These are phyloP conservation scores for Arctopsyche grandis DNA, from an alignment of 1,140 invertebrate genomes.

Conservation along the genomic window DNA sequence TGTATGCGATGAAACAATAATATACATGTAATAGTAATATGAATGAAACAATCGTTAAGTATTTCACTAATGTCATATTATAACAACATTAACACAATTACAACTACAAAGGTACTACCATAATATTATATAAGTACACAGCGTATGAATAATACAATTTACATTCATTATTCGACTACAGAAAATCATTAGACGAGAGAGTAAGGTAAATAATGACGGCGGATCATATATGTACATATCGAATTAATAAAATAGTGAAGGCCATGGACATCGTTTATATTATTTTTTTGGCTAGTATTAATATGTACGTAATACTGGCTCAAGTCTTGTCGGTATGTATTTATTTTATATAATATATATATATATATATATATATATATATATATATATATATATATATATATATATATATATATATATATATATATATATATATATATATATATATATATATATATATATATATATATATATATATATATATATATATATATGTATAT, in stretches of 20 bases:
- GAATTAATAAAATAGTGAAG: conserved; percentile 12
- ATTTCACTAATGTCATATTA: background rate
- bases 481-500: background rate
- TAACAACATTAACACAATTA: conserved; percentile 31
- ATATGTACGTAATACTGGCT: background rate
- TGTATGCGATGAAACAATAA: background rate
- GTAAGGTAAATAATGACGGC: background rate
- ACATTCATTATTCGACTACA: background rate
- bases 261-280: conserved; percentile 16
- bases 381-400: background rate
- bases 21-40: background rate
- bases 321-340: background rate
- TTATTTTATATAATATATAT: no score
- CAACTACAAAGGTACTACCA: background rate
- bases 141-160: no score
- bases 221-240: background rate
- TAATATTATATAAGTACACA: conserved; percentile 4
- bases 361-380: background rate
- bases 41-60: background rate
- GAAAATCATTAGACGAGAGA: background rate
- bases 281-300: background rate
- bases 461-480: background rate
- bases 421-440: background rate
- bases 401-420: background rate
- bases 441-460: background rate